Evolutionary conservation across 2,797 vertebrate species (phyloP).

Genomic region (Lacerta agilis): DNA sequence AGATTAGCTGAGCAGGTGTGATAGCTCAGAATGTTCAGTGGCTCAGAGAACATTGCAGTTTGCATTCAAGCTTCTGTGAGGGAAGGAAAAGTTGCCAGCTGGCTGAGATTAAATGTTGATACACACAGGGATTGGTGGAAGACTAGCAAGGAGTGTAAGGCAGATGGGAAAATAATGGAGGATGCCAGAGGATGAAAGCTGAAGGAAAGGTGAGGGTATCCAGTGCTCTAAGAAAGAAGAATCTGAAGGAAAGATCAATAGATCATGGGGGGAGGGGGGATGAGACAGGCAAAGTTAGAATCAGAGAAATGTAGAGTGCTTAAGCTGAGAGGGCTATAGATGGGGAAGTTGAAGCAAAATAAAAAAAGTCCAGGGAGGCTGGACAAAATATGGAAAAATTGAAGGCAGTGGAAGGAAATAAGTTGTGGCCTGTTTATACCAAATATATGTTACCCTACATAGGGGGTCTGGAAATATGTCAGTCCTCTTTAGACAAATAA

Average conservation of each 20-base stretch:
- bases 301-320: not conserved
- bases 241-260: not conserved
- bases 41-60: not conserved
- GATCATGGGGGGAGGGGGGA: not conserved
- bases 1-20: not conserved
- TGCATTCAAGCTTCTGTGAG: not conserved
- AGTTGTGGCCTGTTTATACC: not conserved
- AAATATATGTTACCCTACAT: too few species aligned
- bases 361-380: not conserved
- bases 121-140: not conserved
- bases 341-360: not conserved
- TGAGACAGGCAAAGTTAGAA: not conserved
- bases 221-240: not conserved
- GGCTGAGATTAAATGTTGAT: not conserved
- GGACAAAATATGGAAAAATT: not conserved
- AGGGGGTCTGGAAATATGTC: too few species aligned
- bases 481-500: too few species aligned
- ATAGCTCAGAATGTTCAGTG: not conserved
- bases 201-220: not conserved
- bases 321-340: not conserved
- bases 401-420: not conserved
- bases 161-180: not conserved
- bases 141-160: not conserved
- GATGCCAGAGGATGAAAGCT: not conserved
- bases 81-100: not conserved